Conservation (phyloP, 2,113 vertebrate species). For the Herpailurus yagouaroundi region DNA sequence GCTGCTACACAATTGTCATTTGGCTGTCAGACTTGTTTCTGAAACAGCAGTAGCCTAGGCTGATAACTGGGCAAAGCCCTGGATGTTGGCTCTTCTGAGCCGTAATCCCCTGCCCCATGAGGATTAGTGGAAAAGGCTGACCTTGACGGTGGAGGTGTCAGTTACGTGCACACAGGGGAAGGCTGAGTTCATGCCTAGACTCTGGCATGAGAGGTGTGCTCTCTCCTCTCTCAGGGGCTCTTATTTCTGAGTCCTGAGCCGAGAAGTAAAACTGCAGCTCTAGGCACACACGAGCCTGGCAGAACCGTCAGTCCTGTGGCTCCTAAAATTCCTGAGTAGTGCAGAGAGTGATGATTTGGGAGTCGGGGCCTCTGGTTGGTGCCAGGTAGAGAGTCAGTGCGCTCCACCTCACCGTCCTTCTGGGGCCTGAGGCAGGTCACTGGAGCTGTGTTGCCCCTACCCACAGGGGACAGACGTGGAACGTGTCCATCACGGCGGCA, state of each 20-base stretch:
- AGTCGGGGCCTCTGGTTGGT: background rate
- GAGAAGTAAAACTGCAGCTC: background rate
- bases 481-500: background rate
- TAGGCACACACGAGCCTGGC: background rate
- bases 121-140: background rate
- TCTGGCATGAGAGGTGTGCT: fast-evolving
- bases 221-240: background rate
- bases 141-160: background rate
- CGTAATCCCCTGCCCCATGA: background rate
- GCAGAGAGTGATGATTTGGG: background rate
- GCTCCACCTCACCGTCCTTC: background rate
- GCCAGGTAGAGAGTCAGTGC: background rate
- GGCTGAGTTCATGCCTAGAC: background rate
- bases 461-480: background rate
- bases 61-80: background rate
- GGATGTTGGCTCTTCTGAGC: background rate
- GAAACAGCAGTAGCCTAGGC: background rate
- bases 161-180: background rate
- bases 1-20: background rate
- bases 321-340: background rate
- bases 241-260: background rate
- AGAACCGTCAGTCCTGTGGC: background rate
- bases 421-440: background rate
- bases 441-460: background rate
- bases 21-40: background rate